Base-by-base conservation (phyloP, 2,888 invertebrate genomes). In the Abrostola triplasia region DNA sequence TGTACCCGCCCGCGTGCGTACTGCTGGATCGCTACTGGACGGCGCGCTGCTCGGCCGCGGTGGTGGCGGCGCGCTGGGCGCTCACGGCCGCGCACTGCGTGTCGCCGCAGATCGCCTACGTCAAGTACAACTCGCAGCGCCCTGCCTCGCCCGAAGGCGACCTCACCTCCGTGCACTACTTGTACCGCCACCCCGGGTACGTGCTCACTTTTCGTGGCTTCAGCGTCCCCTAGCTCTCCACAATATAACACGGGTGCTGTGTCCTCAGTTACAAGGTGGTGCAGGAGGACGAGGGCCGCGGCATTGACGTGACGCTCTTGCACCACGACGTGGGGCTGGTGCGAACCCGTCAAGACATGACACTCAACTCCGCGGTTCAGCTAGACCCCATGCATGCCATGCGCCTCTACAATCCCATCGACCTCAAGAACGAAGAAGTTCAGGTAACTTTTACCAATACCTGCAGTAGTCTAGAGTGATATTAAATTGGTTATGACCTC, bases 11-110 rank as follows among this genome's bases (percentile, higher is more conserved):
- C 8, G 85, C 80, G 59, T 88, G 90, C 77, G 89, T 86, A 64
- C 83, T 93, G 70, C 76, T 90, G 47, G 92, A 92, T 83, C 87
- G 89, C 47, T 86, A 84, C 81, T 84, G 87, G 86, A 24, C 63
- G n/a, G 64, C 87, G 80, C 84, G 88, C 52, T 93, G 93, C 84
- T 89, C 92, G 54, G 89, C 77, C 65, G 67, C 89, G 8, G 87
- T 90, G 68, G 68, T 94, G 70, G 74, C 87, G 53, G 55, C 82
- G 67, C 87, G 85, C 79, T 93, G 93, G 93, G 91, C 76, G 80
- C 84, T 94, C 59, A 93, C 93, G 36, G 93, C 93, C 36, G 93
- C 91, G 47, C 93, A 93, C 84, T 94, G 93, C 82, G 84, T 90
- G 11, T 61, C 86, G 12, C 74, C 90, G 50, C 73, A 70, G 47